Base-by-base conservation (phyloP, 1,140 invertebrate genomes). In the Paralvinella palmiformis region DNA sequence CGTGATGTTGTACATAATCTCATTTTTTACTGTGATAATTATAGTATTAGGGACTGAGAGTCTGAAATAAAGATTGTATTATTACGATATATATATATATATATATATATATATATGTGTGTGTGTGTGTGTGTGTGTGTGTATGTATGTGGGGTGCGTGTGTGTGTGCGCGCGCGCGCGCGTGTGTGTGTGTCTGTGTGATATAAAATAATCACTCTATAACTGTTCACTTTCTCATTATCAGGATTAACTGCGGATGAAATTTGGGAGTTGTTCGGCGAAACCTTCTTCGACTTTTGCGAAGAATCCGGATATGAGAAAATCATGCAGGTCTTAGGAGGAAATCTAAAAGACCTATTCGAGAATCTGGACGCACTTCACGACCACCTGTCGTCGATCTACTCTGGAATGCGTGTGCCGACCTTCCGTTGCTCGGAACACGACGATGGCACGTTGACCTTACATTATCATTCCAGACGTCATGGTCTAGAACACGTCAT, bases 201-300 rank as follows among this genome's bases (percentile, higher is more conserved):
- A 15, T 44, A n/a, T 44, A 15, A n/a, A n/a, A 44, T 44, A 44
- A 44, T 44, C 13, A 13, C 13, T 44, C 13, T n/a, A 44, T 15
- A 44, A 15, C 13, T 44, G 37, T 44, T n/a, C 13, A 15, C 37
- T 15, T 44, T 15, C 37, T 44, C n/a, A n/a, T n/a, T 44, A 15
- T 10, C 76, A 96, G 94, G 93, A 72, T 90, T 94, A 63, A 91
- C 91, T 20, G 92, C 92, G 4, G 88, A 90, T 72, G 87, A 88
- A 35, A 94, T 96, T 72, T 82, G 96, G 62, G 92, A 97, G 81
- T 80, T 92, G 13, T 96, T 97, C 75, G 94, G 94, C 0, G 91
- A 91, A 74, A 94, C 90, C 77, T 79, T 79, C 65, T 77, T 79
- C 61, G 72, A 76, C 7, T 80, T 78, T 59, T 80, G 77, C 59